phyloP scores from a whole-genome alignment of 1,140 invertebrate species.

The Lepidotrigona ventralis region DNA sequence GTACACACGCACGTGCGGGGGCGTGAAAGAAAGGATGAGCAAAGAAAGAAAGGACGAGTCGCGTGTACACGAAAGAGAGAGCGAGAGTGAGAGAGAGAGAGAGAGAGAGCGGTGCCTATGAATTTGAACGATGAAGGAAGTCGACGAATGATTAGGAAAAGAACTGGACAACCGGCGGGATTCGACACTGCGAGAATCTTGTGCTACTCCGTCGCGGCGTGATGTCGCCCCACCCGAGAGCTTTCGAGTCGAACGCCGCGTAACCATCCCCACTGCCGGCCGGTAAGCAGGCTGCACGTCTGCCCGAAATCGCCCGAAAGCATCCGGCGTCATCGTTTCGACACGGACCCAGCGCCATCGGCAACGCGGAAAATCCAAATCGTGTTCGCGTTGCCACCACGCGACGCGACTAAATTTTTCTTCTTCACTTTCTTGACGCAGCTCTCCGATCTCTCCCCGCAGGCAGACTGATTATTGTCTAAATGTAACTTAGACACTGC shows the following conservation, averaged over 20 bases:
- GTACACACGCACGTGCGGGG: background rate
- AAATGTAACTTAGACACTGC: too few species aligned
- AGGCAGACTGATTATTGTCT: too few species aligned
- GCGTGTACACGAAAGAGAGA: background rate
- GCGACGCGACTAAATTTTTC: background rate
- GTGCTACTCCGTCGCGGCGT: conserved; percentile 44
- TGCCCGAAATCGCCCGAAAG: conserved; percentile 57
- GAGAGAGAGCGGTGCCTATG: too few species aligned
- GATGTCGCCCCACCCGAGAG: conserved; percentile 55
- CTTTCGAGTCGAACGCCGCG: conserved; percentile 47
- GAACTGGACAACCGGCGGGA: conserved; percentile 54
- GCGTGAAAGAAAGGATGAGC: too few species aligned
- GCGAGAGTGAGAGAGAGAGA: too few species aligned
- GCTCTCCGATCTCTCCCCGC: too few species aligned
- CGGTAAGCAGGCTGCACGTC: conserved; percentile 15
- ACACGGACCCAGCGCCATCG: conserved; percentile 10
- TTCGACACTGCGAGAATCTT: conserved; percentile 61
- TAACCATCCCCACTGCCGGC: conserved; percentile 13
- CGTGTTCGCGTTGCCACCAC: background rate
- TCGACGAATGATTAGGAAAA: conserved; percentile 29
- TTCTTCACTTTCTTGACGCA: too few species aligned
- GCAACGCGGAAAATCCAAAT: conserved; percentile 22
- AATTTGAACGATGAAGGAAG: background rate
- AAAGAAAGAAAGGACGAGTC: background rate
- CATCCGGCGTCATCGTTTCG: conserved; percentile 16